phyloP scores from a whole-genome alignment of 2,888 invertebrate species.

The Drosophila eohydei region DNA sequence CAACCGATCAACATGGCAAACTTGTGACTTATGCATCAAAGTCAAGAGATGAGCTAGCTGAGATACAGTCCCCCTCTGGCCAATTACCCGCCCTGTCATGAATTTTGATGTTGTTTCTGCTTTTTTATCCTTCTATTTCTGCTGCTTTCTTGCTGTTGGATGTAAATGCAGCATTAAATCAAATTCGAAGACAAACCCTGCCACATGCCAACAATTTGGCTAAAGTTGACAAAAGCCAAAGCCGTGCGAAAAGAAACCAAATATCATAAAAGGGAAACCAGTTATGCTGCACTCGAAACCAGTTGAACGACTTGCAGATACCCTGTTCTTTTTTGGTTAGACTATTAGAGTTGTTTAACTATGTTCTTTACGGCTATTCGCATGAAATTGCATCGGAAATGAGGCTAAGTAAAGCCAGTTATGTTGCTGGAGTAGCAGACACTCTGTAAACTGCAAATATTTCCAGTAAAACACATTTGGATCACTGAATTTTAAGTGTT shows the following conservation, averaged over 20 bases:
- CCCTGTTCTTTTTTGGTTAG: not conserved
- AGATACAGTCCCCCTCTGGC: slow-evolving; percentile 51
- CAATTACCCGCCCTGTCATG: slow-evolving; percentile 52
- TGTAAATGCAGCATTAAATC: slow-evolving; percentile 79
- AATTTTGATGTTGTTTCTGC: slow-evolving; percentile 20
- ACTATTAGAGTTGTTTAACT: too few species aligned
- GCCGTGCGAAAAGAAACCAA: slow-evolving; percentile 34
- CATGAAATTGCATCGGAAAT: not conserved
- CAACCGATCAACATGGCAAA: slow-evolving; percentile 73
- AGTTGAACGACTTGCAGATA: not conserved
- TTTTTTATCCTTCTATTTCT: slow-evolving; percentile 1
- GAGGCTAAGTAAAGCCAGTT: not conserved
- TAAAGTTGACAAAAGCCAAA: slow-evolving; percentile 72
- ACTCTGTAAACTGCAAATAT: not conserved
- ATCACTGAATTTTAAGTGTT: not conserved
- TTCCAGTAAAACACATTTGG: too few species aligned
- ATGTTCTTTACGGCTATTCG: not conserved
- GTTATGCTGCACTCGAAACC: not conserved
- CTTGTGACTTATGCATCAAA: slow-evolving; percentile 78
- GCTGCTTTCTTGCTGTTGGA: slow-evolving; percentile 9
- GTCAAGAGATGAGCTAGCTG: slow-evolving; percentile 67
- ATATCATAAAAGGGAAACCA: slow-evolving; percentile 39
- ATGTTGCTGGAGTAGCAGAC: not conserved
- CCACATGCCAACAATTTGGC: slow-evolving; percentile 71
- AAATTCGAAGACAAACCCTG: slow-evolving; percentile 61